Conservation (phyloP, 2,888 invertebrate genomes). For the Cheilosia vulpina region DNA sequence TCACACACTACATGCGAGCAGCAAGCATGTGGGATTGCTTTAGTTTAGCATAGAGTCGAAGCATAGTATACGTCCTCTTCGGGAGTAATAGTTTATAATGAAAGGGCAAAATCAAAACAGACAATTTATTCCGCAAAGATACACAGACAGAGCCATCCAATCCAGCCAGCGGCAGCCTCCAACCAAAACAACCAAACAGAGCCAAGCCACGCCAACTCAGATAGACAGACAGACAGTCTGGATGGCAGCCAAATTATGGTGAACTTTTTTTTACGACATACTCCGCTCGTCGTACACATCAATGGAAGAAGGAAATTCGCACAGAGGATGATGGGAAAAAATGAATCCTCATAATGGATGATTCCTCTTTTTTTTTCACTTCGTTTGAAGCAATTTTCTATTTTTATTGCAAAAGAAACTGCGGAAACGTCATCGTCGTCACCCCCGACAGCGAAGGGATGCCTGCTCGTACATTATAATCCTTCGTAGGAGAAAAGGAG, state of each 20-base stretch:
- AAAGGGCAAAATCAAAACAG: slow-evolving; percentile 48
- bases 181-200: slow-evolving; percentile 32
- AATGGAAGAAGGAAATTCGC: slow-evolving; percentile 29
- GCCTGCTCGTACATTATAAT: slow-evolving; percentile 3
- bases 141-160: slow-evolving; percentile 16
- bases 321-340: slow-evolving; percentile 14
- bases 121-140: slow-evolving; percentile 43
- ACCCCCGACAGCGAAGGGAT: neutral
- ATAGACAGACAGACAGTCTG: slow-evolving; percentile 58
- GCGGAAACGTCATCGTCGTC: slow-evolving; percentile 43
- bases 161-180: slow-evolving; percentile 2
- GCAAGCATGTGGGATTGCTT: slow-evolving; percentile 30
- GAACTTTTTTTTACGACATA: slow-evolving; percentile 41
- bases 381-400: slow-evolving; percentile 17
- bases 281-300: slow-evolving; percentile 32
- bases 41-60: slow-evolving; percentile 15
- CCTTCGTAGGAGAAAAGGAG: neutral
- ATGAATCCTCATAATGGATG: slow-evolving; percentile 15
- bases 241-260: slow-evolving; percentile 63
- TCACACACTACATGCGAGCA: slow-evolving; percentile 25
- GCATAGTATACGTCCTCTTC: slow-evolving; percentile 2
- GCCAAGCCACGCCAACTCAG: slow-evolving; percentile 23
- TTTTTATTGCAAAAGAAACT: slow-evolving; percentile 21
- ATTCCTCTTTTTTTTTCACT: neutral
- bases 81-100: slow-evolving; percentile 60